A percentile compares a stretch with the other conserved stretches of the same genome.
phyloP scores from a whole-genome alignment of 2,888 invertebrate genomes.

The Chouioia cunea region DNA sequence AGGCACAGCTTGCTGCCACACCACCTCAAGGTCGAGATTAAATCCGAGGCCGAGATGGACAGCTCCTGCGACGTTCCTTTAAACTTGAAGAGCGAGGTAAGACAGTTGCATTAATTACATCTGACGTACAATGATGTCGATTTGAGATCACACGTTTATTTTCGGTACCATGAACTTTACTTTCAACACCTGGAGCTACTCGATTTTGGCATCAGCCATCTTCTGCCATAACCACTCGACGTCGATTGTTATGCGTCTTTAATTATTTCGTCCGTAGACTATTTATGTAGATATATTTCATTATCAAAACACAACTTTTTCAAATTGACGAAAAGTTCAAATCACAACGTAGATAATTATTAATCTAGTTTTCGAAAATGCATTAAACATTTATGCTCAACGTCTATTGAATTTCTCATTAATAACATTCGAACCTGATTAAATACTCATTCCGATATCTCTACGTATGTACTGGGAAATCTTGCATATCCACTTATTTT shows the following conservation, averaged over 20 bases:
- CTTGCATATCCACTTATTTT: too few relatives aligned
- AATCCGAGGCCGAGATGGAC: constrained; percentile 59
- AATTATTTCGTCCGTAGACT: neutral
- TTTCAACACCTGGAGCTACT: constrained; percentile 34
- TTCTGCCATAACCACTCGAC: constrained; percentile 29
- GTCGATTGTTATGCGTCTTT: constrained; percentile 20
- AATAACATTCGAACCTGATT: too few relatives aligned
- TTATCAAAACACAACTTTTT: too few relatives aligned
- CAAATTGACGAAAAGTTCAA: too few relatives aligned
- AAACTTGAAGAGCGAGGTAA: constrained; percentile 68
- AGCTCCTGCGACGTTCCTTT: constrained; percentile 66
- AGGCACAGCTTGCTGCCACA: constrained; percentile 67
- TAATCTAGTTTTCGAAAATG: too few relatives aligned
- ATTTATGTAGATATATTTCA: too few relatives aligned
- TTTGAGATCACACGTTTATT: constrained; percentile 7
- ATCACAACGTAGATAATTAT: too few relatives aligned
- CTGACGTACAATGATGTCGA: neutral
- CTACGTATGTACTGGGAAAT: too few relatives aligned
- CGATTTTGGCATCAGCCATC: constrained; percentile 41
- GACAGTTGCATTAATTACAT: constrained; percentile 38
- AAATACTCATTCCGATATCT: too few relatives aligned
- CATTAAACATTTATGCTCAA: too few relatives aligned
- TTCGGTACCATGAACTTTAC: neutral
- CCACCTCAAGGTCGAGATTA: constrained; percentile 59
- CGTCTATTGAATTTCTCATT: too few relatives aligned